Base-by-base conservation (phyloP, 2,797 vertebrate genomes). In the Cirrhinus molitorella region DNA sequence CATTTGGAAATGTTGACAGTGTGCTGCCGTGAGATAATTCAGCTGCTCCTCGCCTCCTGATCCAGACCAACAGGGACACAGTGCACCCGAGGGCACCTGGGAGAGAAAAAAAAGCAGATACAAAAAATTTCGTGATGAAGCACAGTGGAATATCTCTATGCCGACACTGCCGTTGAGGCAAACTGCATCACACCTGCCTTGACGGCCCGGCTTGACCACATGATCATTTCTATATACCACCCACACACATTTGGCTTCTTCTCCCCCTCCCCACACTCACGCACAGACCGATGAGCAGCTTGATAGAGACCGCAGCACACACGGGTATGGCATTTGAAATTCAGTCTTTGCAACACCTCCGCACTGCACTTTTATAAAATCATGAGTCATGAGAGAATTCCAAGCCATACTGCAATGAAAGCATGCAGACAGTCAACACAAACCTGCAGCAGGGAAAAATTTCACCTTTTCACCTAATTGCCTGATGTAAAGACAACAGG, bases 381-480 rank as follows among this genome's bases (percentile, higher is more conserved):
- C 91, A 93, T 92, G 93, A 94, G 92, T 94, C 93, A 94, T 82
- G 81, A 88, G 61, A 84, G 91, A 88, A 90, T 85, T 89, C 40
- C 59, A 55, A 85, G 77, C 83, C 76, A 51, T 45, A 40, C 45
- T 45, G 59, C 65, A 68, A 21, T 47, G n/a, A 67, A 59, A 21
- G 45, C 80, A 45, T 47, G 34, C 79, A 77, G 53, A 37, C 40
- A 61, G 75, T 65, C 47, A 57, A 75, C 57, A 51, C 9, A 68
- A 74, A 74, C 16, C 71, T 75, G 43, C 65, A 81, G 31, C 53
- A 77, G 43, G 40, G 34, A 65, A 34, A 71, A 13, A 71, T 28
- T 10, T 63, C 14, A 16, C 67, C 3, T 13, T n/a, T 49, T 1
- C 40, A 61, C 45, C 45, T 31, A 43, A 66, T 37, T 66, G 45